Evolutionary conservation across 2,797 vertebrate genomes (phyloP), one percentile per base, ranked within the genome.

Genomic region (Babyrousa celebensis): DNA sequence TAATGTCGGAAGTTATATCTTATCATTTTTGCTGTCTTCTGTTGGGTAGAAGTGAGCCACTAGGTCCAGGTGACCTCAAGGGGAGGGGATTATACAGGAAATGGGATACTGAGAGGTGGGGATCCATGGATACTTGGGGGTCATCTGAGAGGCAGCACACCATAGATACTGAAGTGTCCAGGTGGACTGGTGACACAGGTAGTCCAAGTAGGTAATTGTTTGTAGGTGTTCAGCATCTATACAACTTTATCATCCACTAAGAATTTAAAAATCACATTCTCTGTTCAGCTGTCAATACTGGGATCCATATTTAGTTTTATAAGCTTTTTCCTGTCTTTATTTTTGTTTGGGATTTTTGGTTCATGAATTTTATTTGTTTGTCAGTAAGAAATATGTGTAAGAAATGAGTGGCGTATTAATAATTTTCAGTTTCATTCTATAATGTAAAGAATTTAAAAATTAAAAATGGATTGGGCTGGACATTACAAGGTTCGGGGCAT

Each of bases 1-100:
- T 82, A 32, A 20, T 74, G 68, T 86, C 80, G 48, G 36, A 71
- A 52, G 12, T 58, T 68, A 70, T 21, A 80, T 48, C 27, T 12
- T 20, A 62, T 80, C 36, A 84, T 40, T 52, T 88, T 75, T 87
- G 67, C 16, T 68, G 21, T 93, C 79, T 71, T 91, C 20, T 54
- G 1, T 70, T 75, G 60, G 10, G 85, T 83, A 75, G 23, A 96
- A 92, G 52, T 85, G 23, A 92, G 68, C 29, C 14, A n/a, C 36
- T 27, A 60, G 18, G n/a, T 67, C 27, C 21, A 36, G 7, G 16
- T 90, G 58, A 90, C 29, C 11, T 83, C 32, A 72, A 62, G 32
- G 29, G 18, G 18, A 93, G 27, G 54, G 58, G 29, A 29, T 65
- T 70, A 32, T 27, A n/a, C 10, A 72, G 15, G 43, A 12, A 17